Evolutionary conservation across 2,113 vertebrate genomes (phyloP).

Genomic region (Atrichornis clamosus): DNA sequence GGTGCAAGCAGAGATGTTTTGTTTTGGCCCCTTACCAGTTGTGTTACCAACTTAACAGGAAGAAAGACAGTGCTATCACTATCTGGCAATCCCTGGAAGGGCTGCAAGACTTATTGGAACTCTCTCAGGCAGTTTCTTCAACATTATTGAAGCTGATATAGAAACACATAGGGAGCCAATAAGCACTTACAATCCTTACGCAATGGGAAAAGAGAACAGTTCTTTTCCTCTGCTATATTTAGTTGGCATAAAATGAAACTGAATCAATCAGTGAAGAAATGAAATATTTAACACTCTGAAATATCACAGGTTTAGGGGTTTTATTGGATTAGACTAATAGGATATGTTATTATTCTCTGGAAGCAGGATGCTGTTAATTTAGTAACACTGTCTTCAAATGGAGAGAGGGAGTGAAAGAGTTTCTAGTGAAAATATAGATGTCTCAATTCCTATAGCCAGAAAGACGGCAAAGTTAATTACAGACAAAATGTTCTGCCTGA

Average conservation of each 20-base stretch:
- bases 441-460: slow-evolving; percentile 12
- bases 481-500: not conserved
- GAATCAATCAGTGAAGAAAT: not conserved
- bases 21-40: not conserved
- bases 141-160: not conserved
- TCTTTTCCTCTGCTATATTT: not conserved
- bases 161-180: not conserved
- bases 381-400: not conserved
- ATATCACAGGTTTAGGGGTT: not conserved
- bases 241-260: not conserved
- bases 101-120: not conserved
- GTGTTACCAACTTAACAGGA: not conserved
- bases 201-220: not conserved
- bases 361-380: slow-evolving; percentile 4
- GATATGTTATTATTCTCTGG: not conserved
- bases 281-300: not conserved
- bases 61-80: not conserved
- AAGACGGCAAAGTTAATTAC: slow-evolving; percentile 46
- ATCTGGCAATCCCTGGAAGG: not conserved
- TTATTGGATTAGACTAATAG: not conserved
- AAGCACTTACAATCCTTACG: not conserved
- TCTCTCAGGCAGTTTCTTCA: not conserved
- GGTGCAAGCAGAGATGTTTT: not conserved
- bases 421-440: not conserved
- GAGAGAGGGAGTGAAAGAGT: slow-evolving; percentile 8